Percentiles rank a stretch among this genome's conserved stretches.
Evolutionary conservation across 2,797 vertebrate species (phyloP).

Genomic region (Agapornis canus): DNA sequence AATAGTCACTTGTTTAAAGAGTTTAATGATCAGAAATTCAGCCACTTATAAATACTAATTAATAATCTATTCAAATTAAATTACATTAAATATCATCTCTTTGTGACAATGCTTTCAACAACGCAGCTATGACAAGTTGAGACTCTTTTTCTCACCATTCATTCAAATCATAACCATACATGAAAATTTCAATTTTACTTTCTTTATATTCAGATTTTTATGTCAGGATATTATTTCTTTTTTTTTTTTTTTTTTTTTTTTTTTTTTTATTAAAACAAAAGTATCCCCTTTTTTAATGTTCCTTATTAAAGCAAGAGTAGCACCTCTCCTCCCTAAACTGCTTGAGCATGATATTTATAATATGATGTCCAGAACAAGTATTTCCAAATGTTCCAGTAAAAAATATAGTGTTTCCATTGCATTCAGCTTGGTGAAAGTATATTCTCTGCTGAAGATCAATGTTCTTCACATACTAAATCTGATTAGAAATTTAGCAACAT

Average conservation of each 20-base stretch:
- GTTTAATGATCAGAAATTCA: conserved; percentile 1
- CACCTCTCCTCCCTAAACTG: neutral
- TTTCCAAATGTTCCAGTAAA: neutral
- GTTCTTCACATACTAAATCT: neutral
- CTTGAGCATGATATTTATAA: neutral
- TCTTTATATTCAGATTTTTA: neutral
- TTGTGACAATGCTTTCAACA: neutral
- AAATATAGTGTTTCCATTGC: neutral
- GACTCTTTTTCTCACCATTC: neutral
- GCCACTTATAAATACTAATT: neutral
- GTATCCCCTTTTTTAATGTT: neutral
- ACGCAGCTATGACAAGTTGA: neutral
- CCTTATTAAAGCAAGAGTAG: neutral
- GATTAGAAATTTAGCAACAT: neutral
- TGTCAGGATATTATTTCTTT: neutral
- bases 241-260: no score
- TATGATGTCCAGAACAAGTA: neutral
- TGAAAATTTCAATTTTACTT: neutral
- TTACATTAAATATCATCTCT: neutral
- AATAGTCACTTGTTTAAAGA: neutral
- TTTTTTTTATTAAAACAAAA: no score
- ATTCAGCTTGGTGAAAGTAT: neutral
- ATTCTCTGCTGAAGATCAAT: neutral
- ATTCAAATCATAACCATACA: neutral
- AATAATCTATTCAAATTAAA: neutral